Base-by-base conservation (phyloP, 2,888 invertebrate species). In the Erpobdella octoculata region DNA sequence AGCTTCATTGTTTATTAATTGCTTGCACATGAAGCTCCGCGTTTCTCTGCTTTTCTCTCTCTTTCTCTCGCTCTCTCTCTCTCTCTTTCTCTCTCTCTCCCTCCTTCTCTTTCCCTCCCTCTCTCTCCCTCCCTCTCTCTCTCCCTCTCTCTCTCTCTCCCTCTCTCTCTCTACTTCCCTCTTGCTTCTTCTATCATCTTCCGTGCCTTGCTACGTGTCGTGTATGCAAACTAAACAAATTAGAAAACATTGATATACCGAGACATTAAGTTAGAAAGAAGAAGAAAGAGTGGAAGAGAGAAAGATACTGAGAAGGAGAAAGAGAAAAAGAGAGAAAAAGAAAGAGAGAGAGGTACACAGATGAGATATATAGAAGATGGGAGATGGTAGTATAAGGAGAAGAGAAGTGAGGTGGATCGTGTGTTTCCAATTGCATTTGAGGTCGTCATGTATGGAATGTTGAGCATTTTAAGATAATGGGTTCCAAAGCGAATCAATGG, bases 1-100 rank as follows among this genome's bases (percentile, higher is more conserved):
- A 53, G 21, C 53, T 53, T 53, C 53, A 53, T 53, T 53, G 53
- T 53, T 53, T 53, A 53, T 53, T 53, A 53, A 53, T 53, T 53
- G 53, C 5, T 53, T 53, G 9, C 53, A 53, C 53, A 53, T 53
- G 53, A n/a, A n/a, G n/a, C 21, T 12, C 53, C 62, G 62, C 62
- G n/a, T 62, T 62, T 35, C n/a, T 41, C 62, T 53, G 18, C 62
- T 31, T 21, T 58, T n/a, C 12, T 62, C 9, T 62, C 31, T 31
- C n/a, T 62, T 6, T n/a, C 1, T n/a, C 35, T n/a, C 62, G 9
- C 1, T 62, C n/a, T 8, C 35, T 33, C 15, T 62, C 2, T 35
- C 35, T 33, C 5, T 62, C 33, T 35, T 1, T 9, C 35, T 62
- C 33, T 31, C 15, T 8, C 62, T 62, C 62, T 35, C 33, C 3